Conservation (phyloP, 2,797 vertebrate genomes). For the Melanotaenia parkinsoni region DNA sequence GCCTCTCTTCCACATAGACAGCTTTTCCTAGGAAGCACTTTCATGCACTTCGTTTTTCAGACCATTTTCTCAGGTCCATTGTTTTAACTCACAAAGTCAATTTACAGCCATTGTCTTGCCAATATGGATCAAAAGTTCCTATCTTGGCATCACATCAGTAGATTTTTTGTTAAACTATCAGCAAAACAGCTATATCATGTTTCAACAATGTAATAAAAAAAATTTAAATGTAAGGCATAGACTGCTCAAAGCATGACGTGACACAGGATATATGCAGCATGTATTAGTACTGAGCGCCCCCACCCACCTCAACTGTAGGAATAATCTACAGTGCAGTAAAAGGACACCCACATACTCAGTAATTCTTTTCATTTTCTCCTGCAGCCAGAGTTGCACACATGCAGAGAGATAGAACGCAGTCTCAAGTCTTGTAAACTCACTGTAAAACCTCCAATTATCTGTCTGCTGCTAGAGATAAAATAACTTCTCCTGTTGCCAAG, state of each 20-base stretch:
- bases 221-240: not conserved
- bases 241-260: not conserved
- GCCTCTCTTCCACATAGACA: too few species aligned
- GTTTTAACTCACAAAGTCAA: too few species aligned
- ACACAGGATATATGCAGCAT: not conserved
- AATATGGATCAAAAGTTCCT: not conserved
- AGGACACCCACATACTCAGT: not conserved
- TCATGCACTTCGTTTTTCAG: not conserved
- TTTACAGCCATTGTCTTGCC: too few species aligned
- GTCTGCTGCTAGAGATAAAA: constrained; percentile 23
- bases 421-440: constrained; percentile 7
- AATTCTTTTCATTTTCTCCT: not conserved
- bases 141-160: not conserved
- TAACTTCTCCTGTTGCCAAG: constrained; percentile 22
- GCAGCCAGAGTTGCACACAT: not conserved
- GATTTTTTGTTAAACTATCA: not conserved
- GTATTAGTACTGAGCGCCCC: too few species aligned
- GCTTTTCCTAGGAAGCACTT: not conserved
- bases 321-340: not conserved
- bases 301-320: too few species aligned
- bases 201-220: not conserved
- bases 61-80: not conserved
- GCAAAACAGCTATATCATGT: not conserved
- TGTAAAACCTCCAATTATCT: constrained; percentile 8
- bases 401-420: not conserved